phyloP scores from a whole-genome alignment of 2,113 vertebrate species.

The Marmota flaviventris region DNA sequence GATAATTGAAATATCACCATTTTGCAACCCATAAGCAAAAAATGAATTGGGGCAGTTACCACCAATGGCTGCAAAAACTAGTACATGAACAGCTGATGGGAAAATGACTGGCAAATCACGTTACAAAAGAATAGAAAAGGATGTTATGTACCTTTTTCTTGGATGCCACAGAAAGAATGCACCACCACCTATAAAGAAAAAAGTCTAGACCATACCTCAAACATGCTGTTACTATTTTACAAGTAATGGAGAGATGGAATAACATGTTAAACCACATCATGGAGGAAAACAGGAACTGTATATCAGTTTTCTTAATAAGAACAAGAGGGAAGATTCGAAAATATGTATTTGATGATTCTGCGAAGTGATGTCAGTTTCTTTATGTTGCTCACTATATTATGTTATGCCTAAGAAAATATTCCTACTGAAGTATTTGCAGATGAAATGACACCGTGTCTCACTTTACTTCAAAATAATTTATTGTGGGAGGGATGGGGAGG shows the following conservation, averaged over 20 bases:
- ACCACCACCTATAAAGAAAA: not conserved
- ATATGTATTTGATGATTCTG: not conserved
- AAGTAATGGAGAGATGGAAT: not conserved
- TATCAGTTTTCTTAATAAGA: not conserved
- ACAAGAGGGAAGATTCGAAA: not conserved
- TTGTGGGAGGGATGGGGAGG: not conserved
- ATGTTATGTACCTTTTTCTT: not conserved
- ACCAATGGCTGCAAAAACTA: not conserved
- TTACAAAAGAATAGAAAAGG: not conserved
- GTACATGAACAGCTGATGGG: not conserved
- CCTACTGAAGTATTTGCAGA: not conserved
- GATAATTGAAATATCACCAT: not conserved
- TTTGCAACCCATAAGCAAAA: not conserved
- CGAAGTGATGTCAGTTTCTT: not conserved
- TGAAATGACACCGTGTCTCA: not conserved
- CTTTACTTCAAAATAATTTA: slow-evolving; percentile 31
- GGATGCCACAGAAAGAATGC: not conserved
- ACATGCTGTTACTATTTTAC: not conserved
- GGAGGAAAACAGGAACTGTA: not conserved
- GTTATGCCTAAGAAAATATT: not conserved
- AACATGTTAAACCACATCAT: not conserved
- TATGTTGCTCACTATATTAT: not conserved
- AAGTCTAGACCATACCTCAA: not conserved
- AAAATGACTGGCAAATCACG: not conserved
- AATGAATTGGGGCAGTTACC: not conserved